These are phyloP conservation scores for Camptogramma bilineatum DNA, from an alignment of 2,888 invertebrate genomes.

Conservation along the genomic window DNA sequence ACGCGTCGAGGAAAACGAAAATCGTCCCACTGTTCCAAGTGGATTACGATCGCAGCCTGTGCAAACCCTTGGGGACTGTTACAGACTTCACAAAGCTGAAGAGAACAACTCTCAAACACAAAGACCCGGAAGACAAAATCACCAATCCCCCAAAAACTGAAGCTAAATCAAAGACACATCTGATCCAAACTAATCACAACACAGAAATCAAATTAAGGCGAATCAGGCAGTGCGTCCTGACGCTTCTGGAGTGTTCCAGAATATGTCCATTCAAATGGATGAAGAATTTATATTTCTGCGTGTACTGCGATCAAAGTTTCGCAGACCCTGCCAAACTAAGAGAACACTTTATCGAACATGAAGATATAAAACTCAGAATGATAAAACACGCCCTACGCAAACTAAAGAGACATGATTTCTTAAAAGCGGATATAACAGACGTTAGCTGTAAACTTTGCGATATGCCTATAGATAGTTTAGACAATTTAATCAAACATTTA, in stretches of 20 bases:
- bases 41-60: too few species aligned
- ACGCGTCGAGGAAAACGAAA: too few species aligned
- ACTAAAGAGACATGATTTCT: conserved; percentile 67
- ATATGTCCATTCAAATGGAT: conserved; percentile 77
- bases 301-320: conserved; percentile 70
- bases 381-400: conserved; percentile 61
- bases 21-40: too few species aligned
- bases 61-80: too few species aligned
- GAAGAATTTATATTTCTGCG: conserved; percentile 72
- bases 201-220: conserved; percentile 61
- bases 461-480: conserved; percentile 53
- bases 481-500: conserved; percentile 66
- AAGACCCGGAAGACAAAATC: conserved; percentile 26
- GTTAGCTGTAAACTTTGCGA: conserved; percentile 67
- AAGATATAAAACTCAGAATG: conserved; percentile 45
- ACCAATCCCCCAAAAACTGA: conserved; percentile 31
- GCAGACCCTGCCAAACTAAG: conserved; percentile 63
- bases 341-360: conserved; percentile 60
- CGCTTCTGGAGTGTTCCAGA: conserved; percentile 66
- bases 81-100: too few species aligned
- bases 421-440: conserved; percentile 74
- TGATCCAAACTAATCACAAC: conserved; percentile 38
- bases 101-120: conserved; percentile 40
- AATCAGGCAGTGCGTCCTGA: conserved; percentile 56
- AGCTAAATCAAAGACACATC: conserved; percentile 22